A percentile compares a stretch with the other conserved stretches of the same genome.
These are phyloP conservation scores for Eidolon dupreanum DNA, from an alignment of 2,797 vertebrate genomes.

Conservation along the genomic window DNA sequence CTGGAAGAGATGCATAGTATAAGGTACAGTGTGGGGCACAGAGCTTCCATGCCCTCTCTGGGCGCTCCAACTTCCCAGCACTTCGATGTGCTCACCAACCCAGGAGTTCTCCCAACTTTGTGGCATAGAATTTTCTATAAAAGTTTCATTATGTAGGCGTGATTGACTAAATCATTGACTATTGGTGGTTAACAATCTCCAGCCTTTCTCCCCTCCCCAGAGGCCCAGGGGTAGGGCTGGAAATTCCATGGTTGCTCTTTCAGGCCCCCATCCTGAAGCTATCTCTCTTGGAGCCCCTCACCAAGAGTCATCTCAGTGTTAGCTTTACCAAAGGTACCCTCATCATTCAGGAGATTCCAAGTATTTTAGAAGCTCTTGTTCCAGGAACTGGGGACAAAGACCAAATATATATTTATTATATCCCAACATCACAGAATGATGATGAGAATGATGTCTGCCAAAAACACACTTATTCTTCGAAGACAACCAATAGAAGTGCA, in stretches of 20 bases:
- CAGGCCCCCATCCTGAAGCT: not conserved
- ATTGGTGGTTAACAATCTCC: not conserved
- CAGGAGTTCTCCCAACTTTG: not conserved
- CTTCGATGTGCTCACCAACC: not conserved
- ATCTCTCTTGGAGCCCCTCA: not conserved
- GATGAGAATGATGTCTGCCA: not conserved
- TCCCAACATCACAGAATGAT: not conserved
- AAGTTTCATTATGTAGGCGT: not conserved
- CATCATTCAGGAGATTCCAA: not conserved
- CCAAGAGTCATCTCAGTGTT: not conserved
- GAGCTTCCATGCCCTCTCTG: not conserved
- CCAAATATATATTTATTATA: not conserved
- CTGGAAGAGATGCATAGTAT: not conserved
- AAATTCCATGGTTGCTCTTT: not conserved
- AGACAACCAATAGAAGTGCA: not conserved
- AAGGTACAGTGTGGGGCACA: not conserved
- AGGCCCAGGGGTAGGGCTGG: not conserved
- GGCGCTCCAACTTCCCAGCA: not conserved
- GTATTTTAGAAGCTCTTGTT: not conserved
- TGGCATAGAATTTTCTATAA: not conserved
- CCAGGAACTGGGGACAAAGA: not conserved
- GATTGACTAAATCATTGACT: not conserved
- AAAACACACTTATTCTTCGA: slow-evolving; percentile 32
- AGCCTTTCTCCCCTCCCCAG: not conserved
- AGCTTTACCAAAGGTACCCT: not conserved